Conservation (phyloP, 2,113 vertebrate genomes). For the Halcyon malimbica region DNA sequence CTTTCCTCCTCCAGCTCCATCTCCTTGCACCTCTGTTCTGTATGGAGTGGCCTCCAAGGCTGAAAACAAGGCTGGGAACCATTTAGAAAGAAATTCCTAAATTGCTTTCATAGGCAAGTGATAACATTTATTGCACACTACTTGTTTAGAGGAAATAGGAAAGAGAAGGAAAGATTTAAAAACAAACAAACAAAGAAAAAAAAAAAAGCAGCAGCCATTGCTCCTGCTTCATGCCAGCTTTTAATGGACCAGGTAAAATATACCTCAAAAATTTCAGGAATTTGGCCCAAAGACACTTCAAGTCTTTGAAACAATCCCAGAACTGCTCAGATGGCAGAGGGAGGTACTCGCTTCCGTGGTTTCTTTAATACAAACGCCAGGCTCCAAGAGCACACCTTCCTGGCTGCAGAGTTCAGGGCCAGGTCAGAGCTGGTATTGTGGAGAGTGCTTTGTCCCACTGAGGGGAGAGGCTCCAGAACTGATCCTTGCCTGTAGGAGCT, state of each 20-base stretch:
- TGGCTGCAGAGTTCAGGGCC: neutral
- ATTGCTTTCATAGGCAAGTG: neutral
- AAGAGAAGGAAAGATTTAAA: neutral
- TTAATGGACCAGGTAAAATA: neutral
- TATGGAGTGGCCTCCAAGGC: neutral
- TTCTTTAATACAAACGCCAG: neutral
- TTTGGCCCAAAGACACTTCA: neutral
- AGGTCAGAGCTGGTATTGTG: neutral
- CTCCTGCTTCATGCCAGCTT: neutral
- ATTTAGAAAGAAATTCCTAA: neutral
- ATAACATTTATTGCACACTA: neutral
- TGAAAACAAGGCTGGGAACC: neutral
- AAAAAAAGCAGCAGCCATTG: neutral
- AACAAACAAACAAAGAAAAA: neutral
- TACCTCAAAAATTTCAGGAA: neutral
- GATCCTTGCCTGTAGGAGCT: neutral
- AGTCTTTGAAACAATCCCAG: neutral
- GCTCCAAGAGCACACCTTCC: neutral
- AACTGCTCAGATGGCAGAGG: neutral
- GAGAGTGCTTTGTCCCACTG: rapidly evolving
- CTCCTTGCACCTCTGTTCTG: neutral
- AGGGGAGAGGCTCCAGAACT: neutral
- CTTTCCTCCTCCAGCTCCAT: neutral
- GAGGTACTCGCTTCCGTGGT: neutral
- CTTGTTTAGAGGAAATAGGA: neutral